These are phyloP conservation scores for Malurus alboscapulatus DNA, from an alignment of 2,113 vertebrate species.

Conservation along the genomic window DNA sequence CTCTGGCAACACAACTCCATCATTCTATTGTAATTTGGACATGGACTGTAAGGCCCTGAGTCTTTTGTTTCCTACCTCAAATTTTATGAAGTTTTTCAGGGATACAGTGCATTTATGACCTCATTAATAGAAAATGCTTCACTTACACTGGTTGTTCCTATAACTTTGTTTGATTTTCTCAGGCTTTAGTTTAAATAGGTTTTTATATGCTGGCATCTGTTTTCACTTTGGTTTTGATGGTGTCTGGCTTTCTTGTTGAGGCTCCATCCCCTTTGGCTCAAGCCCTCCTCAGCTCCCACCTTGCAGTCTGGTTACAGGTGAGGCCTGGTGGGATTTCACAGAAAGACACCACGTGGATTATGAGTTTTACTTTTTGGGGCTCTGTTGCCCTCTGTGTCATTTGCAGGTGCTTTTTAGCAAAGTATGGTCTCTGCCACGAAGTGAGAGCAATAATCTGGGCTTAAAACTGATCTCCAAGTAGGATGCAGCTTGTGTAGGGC, in stretches of 20 bases:
- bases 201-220: background rate
- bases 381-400: background rate
- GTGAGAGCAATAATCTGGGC: background rate
- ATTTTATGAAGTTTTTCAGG: background rate
- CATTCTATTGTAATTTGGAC: accelerated
- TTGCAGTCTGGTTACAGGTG: background rate
- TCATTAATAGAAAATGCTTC: constrained; percentile 12
- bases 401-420: background rate
- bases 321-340: background rate
- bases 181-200: background rate
- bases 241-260: background rate
- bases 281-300: background rate
- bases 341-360: background rate
- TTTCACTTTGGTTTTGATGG: constrained; percentile 25
- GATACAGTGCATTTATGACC: background rate
- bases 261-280: background rate
- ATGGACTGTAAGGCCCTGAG: background rate
- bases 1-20: background rate
- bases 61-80: background rate
- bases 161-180: constrained; percentile 3
- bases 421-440: background rate
- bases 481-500: background rate
- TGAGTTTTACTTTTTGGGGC: background rate
- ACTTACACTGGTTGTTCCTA: background rate
- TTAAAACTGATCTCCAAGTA: background rate